These are phyloP conservation scores for Panulirus ornatus DNA, from an alignment of 1,140 invertebrate genomes.

Conservation along the genomic window DNA sequence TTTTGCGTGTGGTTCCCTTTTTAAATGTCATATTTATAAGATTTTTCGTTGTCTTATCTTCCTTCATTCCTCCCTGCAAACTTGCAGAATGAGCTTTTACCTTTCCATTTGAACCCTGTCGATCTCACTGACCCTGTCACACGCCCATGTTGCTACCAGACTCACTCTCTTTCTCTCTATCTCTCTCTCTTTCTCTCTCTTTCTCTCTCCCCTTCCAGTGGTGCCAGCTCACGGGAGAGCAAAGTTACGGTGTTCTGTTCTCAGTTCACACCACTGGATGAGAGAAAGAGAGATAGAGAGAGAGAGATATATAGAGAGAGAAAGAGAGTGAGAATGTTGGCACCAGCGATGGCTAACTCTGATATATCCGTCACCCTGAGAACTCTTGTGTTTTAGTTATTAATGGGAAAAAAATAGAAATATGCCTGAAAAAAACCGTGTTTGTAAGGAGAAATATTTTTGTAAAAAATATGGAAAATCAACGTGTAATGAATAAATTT, in stretches of 20 bases:
- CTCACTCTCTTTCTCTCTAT: background rate
- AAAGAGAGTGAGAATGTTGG: too few relatives aligned
- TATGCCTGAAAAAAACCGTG: conserved; percentile 26
- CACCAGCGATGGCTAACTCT: background rate
- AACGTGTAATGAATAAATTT: conserved; percentile 48
- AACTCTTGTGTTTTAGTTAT: conserved; percentile 38
- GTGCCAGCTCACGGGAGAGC: background rate
- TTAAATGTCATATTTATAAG: too few relatives aligned
- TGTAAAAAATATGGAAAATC: conserved; percentile 54
- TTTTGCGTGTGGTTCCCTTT: background rate
- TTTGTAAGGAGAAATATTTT: conserved; percentile 62
- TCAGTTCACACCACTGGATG: background rate
- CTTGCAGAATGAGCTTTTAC: too few relatives aligned
- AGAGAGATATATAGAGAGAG: background rate
- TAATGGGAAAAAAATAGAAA: conserved; percentile 5
- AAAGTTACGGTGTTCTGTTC: background rate
- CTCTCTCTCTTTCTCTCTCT: too few relatives aligned
- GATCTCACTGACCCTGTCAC: too few relatives aligned
- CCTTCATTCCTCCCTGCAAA: too few relatives aligned
- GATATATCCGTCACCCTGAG: background rate
- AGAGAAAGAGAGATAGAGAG: background rate
- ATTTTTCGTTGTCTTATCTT: too few relatives aligned
- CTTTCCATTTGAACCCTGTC: too few relatives aligned
- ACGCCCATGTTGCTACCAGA: too few relatives aligned
- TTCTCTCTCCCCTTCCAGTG: conserved; percentile 1